Percentiles rank a stretch among this genome's conserved stretches.
Evolutionary conservation across 2,888 invertebrate species (phyloP).

Genomic region (Dicycla oo): DNA sequence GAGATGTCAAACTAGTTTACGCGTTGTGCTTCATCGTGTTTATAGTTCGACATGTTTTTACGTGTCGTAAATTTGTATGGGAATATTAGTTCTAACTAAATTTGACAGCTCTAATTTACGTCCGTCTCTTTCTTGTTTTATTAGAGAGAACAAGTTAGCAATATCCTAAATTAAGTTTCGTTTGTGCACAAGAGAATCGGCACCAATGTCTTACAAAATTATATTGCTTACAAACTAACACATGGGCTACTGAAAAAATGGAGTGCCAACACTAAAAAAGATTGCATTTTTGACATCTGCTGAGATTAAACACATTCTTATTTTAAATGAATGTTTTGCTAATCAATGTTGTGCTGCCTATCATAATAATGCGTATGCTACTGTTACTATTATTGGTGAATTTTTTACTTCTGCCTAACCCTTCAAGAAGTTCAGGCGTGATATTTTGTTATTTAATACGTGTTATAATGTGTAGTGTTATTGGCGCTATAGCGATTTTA

Average conservation of each 20-base stretch:
- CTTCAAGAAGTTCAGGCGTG: too few species aligned
- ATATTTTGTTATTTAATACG: background rate
- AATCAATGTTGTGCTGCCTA: background rate
- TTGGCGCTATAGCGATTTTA: background rate
- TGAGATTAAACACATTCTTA: background rate
- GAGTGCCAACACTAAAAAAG: background rate
- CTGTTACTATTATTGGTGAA: background rate
- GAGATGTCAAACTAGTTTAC: too few species aligned
- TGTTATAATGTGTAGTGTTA: background rate
- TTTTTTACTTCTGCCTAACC: background rate
- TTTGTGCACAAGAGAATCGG: too few species aligned
- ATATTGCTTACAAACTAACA: constrained; percentile 16
- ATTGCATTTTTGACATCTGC: background rate
- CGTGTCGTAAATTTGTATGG: too few species aligned
- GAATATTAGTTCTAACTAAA: too few species aligned
- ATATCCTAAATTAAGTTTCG: too few species aligned
- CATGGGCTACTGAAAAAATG: background rate
- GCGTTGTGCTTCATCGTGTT: too few species aligned
- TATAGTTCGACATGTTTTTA: too few species aligned
- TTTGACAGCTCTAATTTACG: too few species aligned
- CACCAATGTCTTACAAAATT: constrained; percentile 17
- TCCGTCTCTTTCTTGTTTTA: too few species aligned
- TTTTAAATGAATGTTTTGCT: background rate
- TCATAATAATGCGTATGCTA: background rate
- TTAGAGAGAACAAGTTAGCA: too few species aligned